Evolutionary conservation across 2,888 invertebrate species (phyloP), one percentile per base, ranked within the genome.

Genomic region (Blastobasis lacticolella): DNA sequence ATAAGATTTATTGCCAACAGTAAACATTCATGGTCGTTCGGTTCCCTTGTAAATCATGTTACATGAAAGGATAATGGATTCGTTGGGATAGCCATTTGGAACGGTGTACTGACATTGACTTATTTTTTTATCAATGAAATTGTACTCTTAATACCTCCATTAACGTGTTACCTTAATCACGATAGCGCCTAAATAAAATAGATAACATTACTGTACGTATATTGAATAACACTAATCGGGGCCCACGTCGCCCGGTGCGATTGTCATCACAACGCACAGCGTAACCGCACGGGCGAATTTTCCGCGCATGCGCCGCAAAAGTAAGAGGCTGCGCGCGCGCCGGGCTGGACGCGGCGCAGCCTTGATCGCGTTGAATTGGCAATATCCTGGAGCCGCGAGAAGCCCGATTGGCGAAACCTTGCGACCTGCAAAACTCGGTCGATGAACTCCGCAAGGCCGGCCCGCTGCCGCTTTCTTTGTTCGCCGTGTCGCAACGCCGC

Each of bases 401-500:
- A 84, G 84, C 81, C 81, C 80, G 86, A 79, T 80, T 87, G 87
- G 87, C 84, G 84, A 87, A 88, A 88, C 87, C 87, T 88, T 87
- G 87, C 81, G 84, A 84, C 84, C 83, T 73, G 86, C 86, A 79
- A 81, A 88, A 86, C 73, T 85, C 87, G 87, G 87, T 79, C 88
- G 81, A 83, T 80, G 87, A 87, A 86, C 88, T 78, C 78, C 61
- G 70, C 84, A 87, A 87, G 88, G 87, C 85, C 83, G 76, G 66
- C 66, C 60, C 60, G 79, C 71, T 77, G 73, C 74, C 77, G 85
- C 88, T 87, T 88, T 88, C 88, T 88, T 88, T 87, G 87, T 87
- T 84, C 78, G 73, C 66, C 67, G 75, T 85, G 83, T 84, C 81
- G 85, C 81, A 85, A 83, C 77, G 54, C 64, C 54, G 70, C 70